Evolutionary conservation across 2,113 vertebrate species (phyloP).

Genomic region (Chlamydotis undulata): DNA sequence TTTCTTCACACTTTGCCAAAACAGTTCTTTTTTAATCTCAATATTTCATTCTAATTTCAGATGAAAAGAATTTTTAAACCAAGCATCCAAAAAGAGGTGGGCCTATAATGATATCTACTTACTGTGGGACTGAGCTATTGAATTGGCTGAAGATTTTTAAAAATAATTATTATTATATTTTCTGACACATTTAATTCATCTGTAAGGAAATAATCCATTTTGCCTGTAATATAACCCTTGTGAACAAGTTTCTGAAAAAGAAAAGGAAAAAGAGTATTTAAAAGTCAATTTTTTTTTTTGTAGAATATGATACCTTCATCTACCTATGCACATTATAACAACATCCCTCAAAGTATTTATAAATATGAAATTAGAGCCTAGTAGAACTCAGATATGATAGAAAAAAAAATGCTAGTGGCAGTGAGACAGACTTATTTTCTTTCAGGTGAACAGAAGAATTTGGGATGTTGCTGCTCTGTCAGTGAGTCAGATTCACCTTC

Average conservation of each 20-base stretch:
- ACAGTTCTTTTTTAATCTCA: neutral
- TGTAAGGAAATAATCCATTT: neutral
- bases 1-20: neutral
- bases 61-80: neutral
- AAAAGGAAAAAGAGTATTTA: neutral
- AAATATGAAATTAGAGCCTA: neutral
- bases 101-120: neutral
- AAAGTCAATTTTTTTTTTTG: neutral
- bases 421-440: neutral
- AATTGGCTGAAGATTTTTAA: neutral
- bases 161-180: neutral
- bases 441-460: neutral
- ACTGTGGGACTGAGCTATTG: neutral
- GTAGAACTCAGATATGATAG: neutral
- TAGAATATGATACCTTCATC: neutral
- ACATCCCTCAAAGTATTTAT: neutral
- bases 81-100: neutral
- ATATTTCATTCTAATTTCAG: neutral
- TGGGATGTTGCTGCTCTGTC: neutral
- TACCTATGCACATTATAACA: neutral
- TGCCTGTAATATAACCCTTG: neutral
- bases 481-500: neutral
- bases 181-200: neutral
- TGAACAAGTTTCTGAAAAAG: neutral
- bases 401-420: neutral